These are phyloP conservation scores for Patiria miniata DNA, from an alignment of 35 echinoderm and acorn worm species.

Conservation along the genomic window DNA sequence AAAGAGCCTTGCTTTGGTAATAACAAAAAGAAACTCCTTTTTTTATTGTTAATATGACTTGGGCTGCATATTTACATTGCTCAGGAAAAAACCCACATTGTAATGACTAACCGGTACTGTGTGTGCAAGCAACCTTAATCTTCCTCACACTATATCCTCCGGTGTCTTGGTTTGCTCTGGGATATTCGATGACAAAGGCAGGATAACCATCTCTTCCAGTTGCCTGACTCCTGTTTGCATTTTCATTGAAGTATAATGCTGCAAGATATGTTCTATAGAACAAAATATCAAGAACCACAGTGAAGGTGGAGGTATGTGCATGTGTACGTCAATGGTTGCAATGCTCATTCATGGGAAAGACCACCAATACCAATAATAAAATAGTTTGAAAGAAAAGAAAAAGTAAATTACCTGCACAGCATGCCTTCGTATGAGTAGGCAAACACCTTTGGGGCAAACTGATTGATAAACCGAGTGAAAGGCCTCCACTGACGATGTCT, in stretches of 20 bases:
- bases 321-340: too few species aligned
- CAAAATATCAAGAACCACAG: background rate
- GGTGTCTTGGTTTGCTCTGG: background rate
- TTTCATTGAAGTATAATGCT: background rate
- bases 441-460: slow-evolving; percentile 67
- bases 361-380: background rate
- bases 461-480: slow-evolving; percentile 62
- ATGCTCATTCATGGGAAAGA: too few species aligned
- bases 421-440: slow-evolving; percentile 33
- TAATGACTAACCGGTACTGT: background rate
- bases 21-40: too few species aligned
- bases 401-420: background rate
- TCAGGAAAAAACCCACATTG: too few species aligned
- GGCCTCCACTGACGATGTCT: slow-evolving; percentile 74
- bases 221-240: background rate
- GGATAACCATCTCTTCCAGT: background rate
- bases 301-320: background rate
- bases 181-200: background rate
- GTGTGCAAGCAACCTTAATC: background rate
- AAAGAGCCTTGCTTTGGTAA: too few species aligned
- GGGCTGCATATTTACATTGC: too few species aligned
- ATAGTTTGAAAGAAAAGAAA: background rate
- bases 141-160: slow-evolving; percentile 15
- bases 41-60: too few species aligned
- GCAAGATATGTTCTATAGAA: background rate